Evolutionary conservation across 2,113 vertebrate species (phyloP), one percentile per base, ranked within the genome.

Genomic region (Podilymbus podiceps): DNA sequence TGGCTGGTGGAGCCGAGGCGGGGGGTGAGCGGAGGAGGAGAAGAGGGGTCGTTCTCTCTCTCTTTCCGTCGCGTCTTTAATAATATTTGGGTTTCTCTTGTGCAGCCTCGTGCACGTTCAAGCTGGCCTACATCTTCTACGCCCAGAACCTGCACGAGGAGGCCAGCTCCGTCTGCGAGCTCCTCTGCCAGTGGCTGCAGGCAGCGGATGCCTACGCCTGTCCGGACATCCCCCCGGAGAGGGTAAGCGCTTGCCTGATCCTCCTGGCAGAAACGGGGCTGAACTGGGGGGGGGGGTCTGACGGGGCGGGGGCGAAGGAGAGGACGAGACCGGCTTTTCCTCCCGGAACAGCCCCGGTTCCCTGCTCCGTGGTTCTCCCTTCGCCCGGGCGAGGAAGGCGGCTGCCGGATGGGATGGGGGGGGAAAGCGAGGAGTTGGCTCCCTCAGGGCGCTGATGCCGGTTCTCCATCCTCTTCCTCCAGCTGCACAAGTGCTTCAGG

Each of bases 41-140:
- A n/a, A 21, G 15, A 10, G 17, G 7, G 15, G 6, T 12, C 1
- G 1, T 31, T 28, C 24, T 56, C 8, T 47, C 13, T 13, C 21
- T 2, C n/a, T n/a, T n/a, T n/a, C n/a, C n/a, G 6, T 44, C 67
- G 2, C 13, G 0, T 23, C 59, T 18, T 30, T n/a, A n/a, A n/a
- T 66, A 63, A 19, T 12, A 18, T 5, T 6, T 8, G 18, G 8
- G 5, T 35, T 58, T 75, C 1, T 1, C 25, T 44, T 11, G 25
- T 25, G 13, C 93, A 99, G 99, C 97, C 35, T 97, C 97, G 11
- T 98, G 98, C 18, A 88, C 98, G 15, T 99, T 97, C 96, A 98
- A 98, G 87, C 89, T 99, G 77, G 98, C 98, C n/a, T 99, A 98
- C 79, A 98, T 98, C 73, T 98, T 99, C 96, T 99, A 98, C 77